Evolutionary conservation across 2,113 vertebrate genomes (phyloP), one percentile per base, ranked within the genome.

Genomic region (Trochalopteron elliotii): DNA sequence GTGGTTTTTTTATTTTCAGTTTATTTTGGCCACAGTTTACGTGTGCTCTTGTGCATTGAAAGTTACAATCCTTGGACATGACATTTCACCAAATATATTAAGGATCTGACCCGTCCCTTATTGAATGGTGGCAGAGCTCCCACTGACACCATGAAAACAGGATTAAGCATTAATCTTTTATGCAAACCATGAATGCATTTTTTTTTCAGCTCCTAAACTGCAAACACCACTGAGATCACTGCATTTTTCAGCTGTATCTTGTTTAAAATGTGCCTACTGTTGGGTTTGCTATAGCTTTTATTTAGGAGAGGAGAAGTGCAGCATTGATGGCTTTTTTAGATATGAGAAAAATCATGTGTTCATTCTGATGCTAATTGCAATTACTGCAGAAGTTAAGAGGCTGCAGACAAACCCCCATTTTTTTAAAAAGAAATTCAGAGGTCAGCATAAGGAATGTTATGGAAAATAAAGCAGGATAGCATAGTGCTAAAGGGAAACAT

Each of bases 151-250:
- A 28, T 20, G 61, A 88, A 94, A 95, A 93, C 28, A 92, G 86
- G 72, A 95, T 96, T 85, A 90, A 86, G 64, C 7, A 4, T 49
- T 96, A 82, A 96, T 79, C 88, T 56, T 84, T 90, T 81, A 93
- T 22, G 35, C 37, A 84, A 94, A 87, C 11, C 22, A 55, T 45
- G 28, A 90, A 68, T 17, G 7, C 3, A 12, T 30, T 70, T 92
- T 89, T 89, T 89, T 76, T 68, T 65, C 17, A 67, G 19, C 56
- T 92, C 47, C n/a, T 67, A 47, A 80, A 77, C 39, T 55, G 37
- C 15, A 86, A 95, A 63, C 59, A 49, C 14, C 33, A 70, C 19
- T 12, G 24, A 60, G n/a, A 45, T 74, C 50, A 47, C 31, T 74
- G 65, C 18, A 37, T 72, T 90, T 93, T 93, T 83, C 47, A 88